Evolutionary conservation across 2,113 vertebrate genomes (phyloP).

Genomic region (Rhizomys pruinosus): DNA sequence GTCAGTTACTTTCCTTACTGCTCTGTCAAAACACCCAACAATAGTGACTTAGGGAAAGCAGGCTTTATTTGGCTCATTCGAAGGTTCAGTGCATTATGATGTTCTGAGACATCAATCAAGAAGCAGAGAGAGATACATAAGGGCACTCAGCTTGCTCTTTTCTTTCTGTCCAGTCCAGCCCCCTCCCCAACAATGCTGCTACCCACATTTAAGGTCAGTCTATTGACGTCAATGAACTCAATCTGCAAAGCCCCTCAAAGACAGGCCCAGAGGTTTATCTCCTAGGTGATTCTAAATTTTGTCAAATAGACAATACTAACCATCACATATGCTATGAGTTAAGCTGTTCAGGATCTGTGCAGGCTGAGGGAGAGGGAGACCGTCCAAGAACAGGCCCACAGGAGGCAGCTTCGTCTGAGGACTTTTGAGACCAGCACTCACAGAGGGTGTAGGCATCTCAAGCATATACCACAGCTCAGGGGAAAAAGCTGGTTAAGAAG

Average conservation of each 20-base stretch:
- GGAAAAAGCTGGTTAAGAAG: background rate
- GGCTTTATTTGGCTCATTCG: background rate
- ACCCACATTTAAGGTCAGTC: no score
- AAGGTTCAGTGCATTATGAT: background rate
- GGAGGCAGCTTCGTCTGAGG: background rate
- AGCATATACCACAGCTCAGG: background rate
- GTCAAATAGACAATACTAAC: background rate
- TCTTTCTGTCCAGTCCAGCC: background rate
- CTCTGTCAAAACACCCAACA: background rate
- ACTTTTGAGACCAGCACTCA: no score
- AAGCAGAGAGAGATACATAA: background rate
- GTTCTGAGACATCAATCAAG: background rate
- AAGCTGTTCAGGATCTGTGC: background rate
- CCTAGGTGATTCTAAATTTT: no score
- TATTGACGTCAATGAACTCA: background rate
- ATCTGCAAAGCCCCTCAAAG: background rate
- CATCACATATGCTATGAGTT: background rate
- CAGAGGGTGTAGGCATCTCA: background rate
- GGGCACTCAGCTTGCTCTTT: background rate
- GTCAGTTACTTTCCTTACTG: background rate
- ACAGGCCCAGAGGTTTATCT: background rate
- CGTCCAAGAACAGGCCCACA: background rate
- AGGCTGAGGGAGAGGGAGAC: background rate
- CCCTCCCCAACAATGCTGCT: background rate
- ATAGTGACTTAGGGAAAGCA: background rate